A percentile compares a stretch with the other conserved stretches of the same genome.
These are phyloP conservation scores for Geotrypetes seraphini DNA, from an alignment of 2,797 vertebrate species.

Conservation along the genomic window DNA sequence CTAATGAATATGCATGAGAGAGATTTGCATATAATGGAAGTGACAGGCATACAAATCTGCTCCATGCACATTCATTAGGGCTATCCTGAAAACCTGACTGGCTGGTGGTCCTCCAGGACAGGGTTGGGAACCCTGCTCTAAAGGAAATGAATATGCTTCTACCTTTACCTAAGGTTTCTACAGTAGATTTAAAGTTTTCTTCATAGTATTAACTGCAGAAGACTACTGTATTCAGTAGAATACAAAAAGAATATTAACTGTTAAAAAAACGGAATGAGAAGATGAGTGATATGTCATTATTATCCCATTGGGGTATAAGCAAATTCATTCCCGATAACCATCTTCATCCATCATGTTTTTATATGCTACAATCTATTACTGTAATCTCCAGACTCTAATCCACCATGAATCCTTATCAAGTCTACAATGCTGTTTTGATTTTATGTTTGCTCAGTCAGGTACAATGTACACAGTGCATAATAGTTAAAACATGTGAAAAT, in stretches of 20 bases:
- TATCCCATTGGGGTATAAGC: background rate
- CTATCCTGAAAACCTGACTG: no score
- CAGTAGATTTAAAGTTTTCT: background rate
- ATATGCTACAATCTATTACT: background rate
- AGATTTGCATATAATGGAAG: no score
- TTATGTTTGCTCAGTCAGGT: background rate
- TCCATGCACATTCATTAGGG: no score
- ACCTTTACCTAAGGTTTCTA: background rate
- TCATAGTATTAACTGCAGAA: background rate
- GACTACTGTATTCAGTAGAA: no score
- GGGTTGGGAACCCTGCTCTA: no score
- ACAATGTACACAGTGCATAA: no score
- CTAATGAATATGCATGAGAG: no score
- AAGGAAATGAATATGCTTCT: background rate
- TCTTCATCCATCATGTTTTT: background rate
- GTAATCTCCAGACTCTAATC: background rate
- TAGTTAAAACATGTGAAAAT: no score
- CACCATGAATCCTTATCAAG: background rate
- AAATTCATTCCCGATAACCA: background rate
- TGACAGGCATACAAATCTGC: no score
- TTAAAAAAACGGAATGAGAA: conserved; percentile 7
- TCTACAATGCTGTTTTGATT: background rate
- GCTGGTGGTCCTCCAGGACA: no score
- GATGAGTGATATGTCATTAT: background rate
- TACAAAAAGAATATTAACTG: background rate